Base-by-base conservation (phyloP, 2,113 vertebrate species). In the Microtus richardsoni region DNA sequence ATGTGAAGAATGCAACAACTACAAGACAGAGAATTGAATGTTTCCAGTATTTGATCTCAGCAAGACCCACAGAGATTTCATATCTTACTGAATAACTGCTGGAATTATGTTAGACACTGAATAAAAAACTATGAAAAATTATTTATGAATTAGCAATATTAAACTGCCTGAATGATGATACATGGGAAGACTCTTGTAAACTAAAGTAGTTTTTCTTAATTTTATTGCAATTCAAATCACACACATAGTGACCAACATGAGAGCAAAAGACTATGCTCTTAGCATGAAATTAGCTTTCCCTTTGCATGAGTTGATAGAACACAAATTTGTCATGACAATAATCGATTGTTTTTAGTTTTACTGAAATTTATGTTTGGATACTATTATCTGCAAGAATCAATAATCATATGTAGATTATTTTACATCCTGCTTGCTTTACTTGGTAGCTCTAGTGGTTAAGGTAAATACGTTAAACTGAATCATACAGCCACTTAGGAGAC, bases 81-180 rank as follows among this genome's bases (percentile, higher is more conserved):
- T 0, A 54, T 70, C 39, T 39, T 75, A 0, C 73, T 95, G 96
- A 94, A 98, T 93, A 96, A 96, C 91, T 33, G 92, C 60, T 44
- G 68, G 58, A 41, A 41, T 33, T 49, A 84, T 95, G 85, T 95
- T 97, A 91, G 94, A 95, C 62, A 95, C 66, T 92, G 95, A 36
- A 39, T 96, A 96, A 97, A 92, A 98, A 97, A 49, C 39, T 36
- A 97, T 98, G 98, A 96, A 96, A 93, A 54, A 91, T 97, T 30
- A 62, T 21, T 97, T 98, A 98, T 97, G 89, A 77, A 86, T 97
- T 98, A 97, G 77, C 96, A 98, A 97, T 97, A 97, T 94, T 1
- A 78, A 95, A 97, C 89, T 98, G 97, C 97, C 89, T 96, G 83
- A 98, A 92, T 95, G 91, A 95, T 75, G 60, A 71, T 7, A 85